A percentile compares a stretch with the other conserved stretches of the same genome.
Conservation (phyloP, 64 coral and sea anemone species). For the Exaiptasia diaphana region DNA sequence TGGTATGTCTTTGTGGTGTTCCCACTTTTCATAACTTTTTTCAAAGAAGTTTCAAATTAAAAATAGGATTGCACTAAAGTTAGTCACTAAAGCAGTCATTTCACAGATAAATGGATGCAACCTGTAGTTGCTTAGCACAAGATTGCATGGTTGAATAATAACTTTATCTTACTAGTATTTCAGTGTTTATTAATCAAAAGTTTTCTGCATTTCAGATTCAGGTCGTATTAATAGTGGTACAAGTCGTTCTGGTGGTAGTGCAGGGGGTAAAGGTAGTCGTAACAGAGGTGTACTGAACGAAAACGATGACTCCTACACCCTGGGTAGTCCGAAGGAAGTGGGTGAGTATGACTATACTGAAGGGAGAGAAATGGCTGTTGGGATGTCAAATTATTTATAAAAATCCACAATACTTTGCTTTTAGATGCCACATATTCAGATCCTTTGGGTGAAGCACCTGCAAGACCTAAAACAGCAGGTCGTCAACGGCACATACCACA, state of each 20-base stretch:
- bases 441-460: conserved; percentile 89
- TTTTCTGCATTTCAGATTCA: conserved; percentile 68
- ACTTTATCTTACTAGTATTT: too few species aligned
- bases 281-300: conserved; percentile 36
- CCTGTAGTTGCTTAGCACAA: too few species aligned
- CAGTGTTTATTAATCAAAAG: too few species aligned
- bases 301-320: conserved; percentile 50
- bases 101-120: too few species aligned
- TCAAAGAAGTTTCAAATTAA: too few species aligned
- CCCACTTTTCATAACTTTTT: too few species aligned
- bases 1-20: conserved; percentile 55
- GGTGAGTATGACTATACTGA: conserved; percentile 44
- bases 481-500: conserved; percentile 57
- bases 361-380: background rate
- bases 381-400: background rate
- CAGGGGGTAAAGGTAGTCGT: conserved; percentile 26
- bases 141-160: too few species aligned
- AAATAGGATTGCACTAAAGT: too few species aligned
- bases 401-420: background rate
- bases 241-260: conserved; percentile 51
- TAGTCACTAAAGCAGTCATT: too few species aligned
- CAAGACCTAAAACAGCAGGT: conserved; percentile 94
- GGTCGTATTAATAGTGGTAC: conserved; percentile 68
- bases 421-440: conserved; percentile 94
- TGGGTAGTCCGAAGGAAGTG: conserved; percentile 75